These are phyloP conservation scores for Trididemnum miniatum DNA, from an alignment of 23 tunicate genomes.

Conservation along the genomic window DNA sequence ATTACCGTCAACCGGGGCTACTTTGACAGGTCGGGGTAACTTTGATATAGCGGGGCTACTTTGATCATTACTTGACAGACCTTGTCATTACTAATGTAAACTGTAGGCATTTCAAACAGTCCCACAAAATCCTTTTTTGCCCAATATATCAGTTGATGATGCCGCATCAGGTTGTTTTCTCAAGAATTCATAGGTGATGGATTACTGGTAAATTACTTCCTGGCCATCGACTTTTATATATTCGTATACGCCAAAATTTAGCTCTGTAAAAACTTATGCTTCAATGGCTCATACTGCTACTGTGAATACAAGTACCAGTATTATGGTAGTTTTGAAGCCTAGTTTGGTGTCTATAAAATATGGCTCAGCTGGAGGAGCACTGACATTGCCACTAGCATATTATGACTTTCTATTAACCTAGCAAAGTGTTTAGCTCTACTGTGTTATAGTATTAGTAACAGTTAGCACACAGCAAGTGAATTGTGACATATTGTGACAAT, in stretches of 20 bases:
- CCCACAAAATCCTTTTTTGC: neutral
- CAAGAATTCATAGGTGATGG: too few species aligned
- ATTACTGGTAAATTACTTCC: too few species aligned
- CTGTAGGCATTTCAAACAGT: neutral
- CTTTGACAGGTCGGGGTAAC: slow-evolving; percentile 20
- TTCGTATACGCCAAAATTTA: neutral
- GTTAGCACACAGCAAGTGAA: neutral
- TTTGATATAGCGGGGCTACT: slow-evolving; percentile 14
- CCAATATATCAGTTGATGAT: too few species aligned
- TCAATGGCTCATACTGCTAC: neutral
- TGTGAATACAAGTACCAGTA: neutral
- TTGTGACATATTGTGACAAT: neutral
- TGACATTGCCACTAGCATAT: too few species aligned
- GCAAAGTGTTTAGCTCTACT: too few species aligned
- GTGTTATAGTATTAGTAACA: neutral
- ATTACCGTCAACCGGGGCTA: slow-evolving; percentile 19
- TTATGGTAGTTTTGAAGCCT: too few species aligned
- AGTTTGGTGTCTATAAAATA: too few species aligned
- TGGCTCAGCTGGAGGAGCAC: too few species aligned
- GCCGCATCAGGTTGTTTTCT: too few species aligned
- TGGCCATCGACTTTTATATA: too few species aligned
- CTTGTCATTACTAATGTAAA: neutral
- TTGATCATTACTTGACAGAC: neutral
- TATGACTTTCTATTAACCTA: too few species aligned
- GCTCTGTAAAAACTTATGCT: neutral